Conservation (phyloP, 1,140 invertebrate genomes). For the Lordiphosa mommai region DNA sequence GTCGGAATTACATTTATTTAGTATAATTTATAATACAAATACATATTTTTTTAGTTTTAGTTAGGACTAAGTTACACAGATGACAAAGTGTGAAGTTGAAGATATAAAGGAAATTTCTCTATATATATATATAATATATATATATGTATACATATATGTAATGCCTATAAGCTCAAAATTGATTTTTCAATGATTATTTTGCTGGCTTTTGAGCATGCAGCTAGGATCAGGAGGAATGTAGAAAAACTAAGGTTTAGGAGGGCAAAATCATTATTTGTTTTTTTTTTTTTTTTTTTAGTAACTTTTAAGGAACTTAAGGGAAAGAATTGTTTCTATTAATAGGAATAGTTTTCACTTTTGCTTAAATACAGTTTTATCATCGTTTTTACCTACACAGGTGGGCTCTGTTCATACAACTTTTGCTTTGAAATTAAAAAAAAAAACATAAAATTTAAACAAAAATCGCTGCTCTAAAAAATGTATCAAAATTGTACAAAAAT, state of each 20-base stretch:
- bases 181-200: constrained; percentile 37
- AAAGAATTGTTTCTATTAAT: background rate
- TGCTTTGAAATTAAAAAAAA: constrained; percentile 21
- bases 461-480: constrained; percentile 59
- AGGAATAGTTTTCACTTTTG: constrained; percentile 32
- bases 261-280: background rate
- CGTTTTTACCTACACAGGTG: constrained; percentile 70
- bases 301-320: constrained; percentile 30
- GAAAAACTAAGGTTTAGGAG: background rate
- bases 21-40: constrained; percentile 37
- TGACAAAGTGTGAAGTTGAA: background rate
- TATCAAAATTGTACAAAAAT: constrained; percentile 71
- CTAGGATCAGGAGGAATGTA: background rate
- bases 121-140: constrained; percentile 23
- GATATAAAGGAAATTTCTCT: constrained; percentile 9
- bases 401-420: constrained; percentile 54
- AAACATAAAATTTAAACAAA: constrained; percentile 43
- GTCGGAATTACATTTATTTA: constrained; percentile 37
- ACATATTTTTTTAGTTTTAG: constrained; percentile 18
- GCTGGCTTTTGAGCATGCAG: background rate
- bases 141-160: constrained; percentile 27
- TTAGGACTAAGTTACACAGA: constrained; percentile 1
- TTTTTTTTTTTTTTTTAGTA: constrained; percentile 20
- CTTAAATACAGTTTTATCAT: constrained; percentile 39
- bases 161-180: constrained; percentile 77